These are phyloP conservation scores for Aythya baeri DNA, from an alignment of 2,113 vertebrate genomes.

Conservation along the genomic window DNA sequence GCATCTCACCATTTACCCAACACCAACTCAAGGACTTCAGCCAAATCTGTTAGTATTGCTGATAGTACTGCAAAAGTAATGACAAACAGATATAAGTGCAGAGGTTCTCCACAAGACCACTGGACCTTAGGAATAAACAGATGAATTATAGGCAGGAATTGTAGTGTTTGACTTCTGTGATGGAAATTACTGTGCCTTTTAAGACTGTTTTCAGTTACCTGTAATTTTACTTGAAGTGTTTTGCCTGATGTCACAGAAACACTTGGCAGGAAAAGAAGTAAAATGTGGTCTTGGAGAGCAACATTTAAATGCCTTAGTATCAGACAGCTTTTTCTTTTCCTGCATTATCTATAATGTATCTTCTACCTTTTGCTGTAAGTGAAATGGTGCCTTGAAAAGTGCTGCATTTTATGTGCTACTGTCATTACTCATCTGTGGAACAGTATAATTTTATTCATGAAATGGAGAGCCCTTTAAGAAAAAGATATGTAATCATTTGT, in stretches of 20 bases:
- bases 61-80: background rate
- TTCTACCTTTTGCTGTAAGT: background rate
- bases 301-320: background rate
- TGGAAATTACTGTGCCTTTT: background rate
- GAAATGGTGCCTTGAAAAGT: background rate
- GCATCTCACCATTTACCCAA: background rate
- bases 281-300: background rate
- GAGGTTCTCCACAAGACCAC: background rate
- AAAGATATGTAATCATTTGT: background rate
- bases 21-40: background rate
- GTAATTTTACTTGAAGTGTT: background rate
- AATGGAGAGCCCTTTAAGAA: background rate
- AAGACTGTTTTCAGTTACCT: background rate
- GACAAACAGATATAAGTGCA: fast-evolving
- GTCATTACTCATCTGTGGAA: background rate
- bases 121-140: background rate
- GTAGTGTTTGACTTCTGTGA: background rate
- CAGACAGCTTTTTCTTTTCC: background rate
- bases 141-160: background rate
- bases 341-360: background rate
- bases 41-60: background rate
- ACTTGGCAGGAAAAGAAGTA: background rate
- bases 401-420: background rate
- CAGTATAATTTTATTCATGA: background rate
- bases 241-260: background rate